phyloP scores from a whole-genome alignment of 2,113 vertebrate genomes.

The Galbula dea region DNA sequence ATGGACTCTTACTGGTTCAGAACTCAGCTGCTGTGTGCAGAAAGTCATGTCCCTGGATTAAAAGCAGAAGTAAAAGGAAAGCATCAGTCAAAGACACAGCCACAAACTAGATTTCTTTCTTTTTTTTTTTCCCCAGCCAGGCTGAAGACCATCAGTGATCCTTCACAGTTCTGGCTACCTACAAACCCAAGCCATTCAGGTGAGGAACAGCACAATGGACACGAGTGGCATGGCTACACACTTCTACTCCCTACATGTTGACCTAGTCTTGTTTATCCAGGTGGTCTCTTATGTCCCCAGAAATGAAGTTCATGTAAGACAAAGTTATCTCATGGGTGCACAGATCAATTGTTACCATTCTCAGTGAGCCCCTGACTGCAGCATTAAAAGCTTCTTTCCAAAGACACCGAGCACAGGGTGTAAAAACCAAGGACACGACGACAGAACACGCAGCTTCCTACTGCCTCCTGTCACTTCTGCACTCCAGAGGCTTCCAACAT shows the following conservation, averaged over 20 bases:
- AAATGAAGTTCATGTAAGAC: background rate
- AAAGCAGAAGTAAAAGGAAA: constrained; percentile 7
- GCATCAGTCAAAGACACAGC: background rate
- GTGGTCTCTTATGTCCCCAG: constrained; percentile 16
- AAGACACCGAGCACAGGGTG: background rate
- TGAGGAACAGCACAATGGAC: background rate
- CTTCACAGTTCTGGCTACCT: background rate
- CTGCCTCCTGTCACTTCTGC: background rate
- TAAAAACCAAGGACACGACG: background rate
- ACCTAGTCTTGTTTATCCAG: background rate
- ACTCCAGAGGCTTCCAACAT: background rate
- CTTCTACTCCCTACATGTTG: constrained; percentile 1
- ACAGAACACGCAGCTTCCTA: background rate
- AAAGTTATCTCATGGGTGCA: background rate
- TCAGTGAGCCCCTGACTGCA: constrained; percentile 19
- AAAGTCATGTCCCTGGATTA: background rate
- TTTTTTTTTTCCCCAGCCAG: background rate
- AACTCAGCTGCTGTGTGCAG: background rate
- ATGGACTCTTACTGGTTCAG: background rate
- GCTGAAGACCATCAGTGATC: background rate
- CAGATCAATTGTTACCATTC: background rate
- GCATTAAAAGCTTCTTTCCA: background rate
- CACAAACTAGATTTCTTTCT: background rate
- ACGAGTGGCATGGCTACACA: background rate
- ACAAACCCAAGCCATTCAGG: background rate